Evolutionary conservation across 2,113 vertebrate species (phyloP), one percentile per base, ranked within the genome.

Genomic region (Pteropus alecto): DNA sequence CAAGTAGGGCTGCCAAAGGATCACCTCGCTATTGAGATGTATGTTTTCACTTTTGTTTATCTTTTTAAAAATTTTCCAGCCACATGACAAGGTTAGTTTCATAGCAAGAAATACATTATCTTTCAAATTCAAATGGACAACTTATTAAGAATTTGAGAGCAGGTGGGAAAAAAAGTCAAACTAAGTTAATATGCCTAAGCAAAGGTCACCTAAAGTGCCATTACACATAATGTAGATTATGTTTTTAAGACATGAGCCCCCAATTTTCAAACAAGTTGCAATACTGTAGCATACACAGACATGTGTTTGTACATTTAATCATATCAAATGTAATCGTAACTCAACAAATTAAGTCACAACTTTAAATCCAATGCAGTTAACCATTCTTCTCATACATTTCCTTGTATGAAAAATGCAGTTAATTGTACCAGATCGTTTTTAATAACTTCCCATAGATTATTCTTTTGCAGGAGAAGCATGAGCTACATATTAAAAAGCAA

Each of bases 311-410:
- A 28, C 22, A 83, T 56, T 58, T 48, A 81, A 60, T 51, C 10
- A 19, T 73, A 54, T 38, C 73, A 86, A 74, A 67, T 67, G 24
- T 58, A 78, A 94, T n/a, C 43, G 9, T n/a, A n/a, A 71, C 16
- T 71, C 38, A 94, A 93, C 12, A 93, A 92, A 94, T 58, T n/a
- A 83, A 87, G 41, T 84, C 28, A 35, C 46, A 94, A 67, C 21
- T 73, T 77, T 86, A 88, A 92, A 78, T 78, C 73, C 61, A 84
- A 83, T 3, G 9, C 2, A 68, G 13, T 93, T 87, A 83, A 78
- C 7, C 54, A 77, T 35, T 56, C 33, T 82, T 74, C 15, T 8
- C 30, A 21, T 58, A 12, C 51, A 22, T 28, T 83, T 87, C 9
- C 19, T 71, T 92, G 48, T 38, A 88, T 58, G 38, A 86, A 82